phyloP scores from a whole-genome alignment of 2,113 vertebrate species.

The Cheirogaleus medius region DNA sequence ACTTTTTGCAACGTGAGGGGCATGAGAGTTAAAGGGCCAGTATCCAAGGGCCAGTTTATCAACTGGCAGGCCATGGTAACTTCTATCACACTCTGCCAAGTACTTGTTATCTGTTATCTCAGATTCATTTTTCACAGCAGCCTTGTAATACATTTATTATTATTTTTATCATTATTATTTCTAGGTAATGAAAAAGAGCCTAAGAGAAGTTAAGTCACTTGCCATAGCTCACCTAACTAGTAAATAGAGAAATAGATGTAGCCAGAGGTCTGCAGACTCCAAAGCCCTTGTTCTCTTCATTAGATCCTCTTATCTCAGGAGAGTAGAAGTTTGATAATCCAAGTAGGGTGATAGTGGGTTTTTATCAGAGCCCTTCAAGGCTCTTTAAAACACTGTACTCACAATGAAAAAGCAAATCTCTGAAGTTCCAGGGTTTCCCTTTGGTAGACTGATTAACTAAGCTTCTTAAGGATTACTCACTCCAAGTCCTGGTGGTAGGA shows the following conservation, averaged over 20 bases:
- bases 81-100: background rate
- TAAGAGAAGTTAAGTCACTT: background rate
- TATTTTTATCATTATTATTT: background rate
- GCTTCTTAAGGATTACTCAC: background rate
- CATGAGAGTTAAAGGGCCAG: background rate
- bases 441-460: background rate
- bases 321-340: background rate
- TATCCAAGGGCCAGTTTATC: background rate
- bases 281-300: background rate
- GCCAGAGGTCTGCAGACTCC: background rate
- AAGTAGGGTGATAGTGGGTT: background rate
- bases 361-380: slow-evolving; percentile 16
- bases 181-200: background rate
- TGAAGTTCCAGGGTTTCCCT: background rate
- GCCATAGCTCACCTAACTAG: background rate
- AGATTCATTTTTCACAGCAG: background rate
- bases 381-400: background rate
- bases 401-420: background rate
- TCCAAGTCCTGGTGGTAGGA: background rate
- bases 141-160: background rate
- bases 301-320: background rate
- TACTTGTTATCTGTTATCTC: background rate
- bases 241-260: background rate
- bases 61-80: background rate
- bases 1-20: background rate